Conservation (phyloP, 2,888 invertebrate genomes). For the Deilephila porcellus region DNA sequence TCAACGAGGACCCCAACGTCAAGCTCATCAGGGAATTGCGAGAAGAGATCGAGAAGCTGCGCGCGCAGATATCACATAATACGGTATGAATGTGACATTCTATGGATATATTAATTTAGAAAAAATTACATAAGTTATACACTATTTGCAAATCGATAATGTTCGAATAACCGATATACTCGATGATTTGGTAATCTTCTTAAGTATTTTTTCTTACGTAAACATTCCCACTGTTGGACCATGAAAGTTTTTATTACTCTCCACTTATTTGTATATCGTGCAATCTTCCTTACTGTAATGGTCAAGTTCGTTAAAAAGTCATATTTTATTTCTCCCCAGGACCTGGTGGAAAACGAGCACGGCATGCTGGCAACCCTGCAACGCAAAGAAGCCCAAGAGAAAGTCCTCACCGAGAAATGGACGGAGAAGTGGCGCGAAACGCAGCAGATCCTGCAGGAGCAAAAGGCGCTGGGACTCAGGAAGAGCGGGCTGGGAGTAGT, state of each 20-base stretch:
- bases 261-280: too few relatives aligned
- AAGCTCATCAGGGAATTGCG: slow-evolving; percentile 93
- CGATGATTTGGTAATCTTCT: too few relatives aligned
- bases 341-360: slow-evolving; percentile 82
- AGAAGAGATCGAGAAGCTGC: slow-evolving; percentile 93
- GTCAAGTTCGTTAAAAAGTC: background rate
- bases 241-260: too few relatives aligned
- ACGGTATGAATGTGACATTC: slow-evolving; percentile 73
- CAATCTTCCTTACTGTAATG: too few relatives aligned
- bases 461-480: slow-evolving; percentile 92
- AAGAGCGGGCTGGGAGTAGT: slow-evolving; percentile 96
- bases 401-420: slow-evolving; percentile 95
- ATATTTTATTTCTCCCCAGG: slow-evolving; percentile 57
- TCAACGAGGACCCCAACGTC: slow-evolving; percentile 95
- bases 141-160: too few relatives aligned
- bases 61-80: slow-evolving; percentile 89
- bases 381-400: slow-evolving; percentile 95
- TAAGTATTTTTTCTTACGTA: too few relatives aligned
- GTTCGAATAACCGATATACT: background rate
- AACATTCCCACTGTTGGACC: too few relatives aligned
- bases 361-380: slow-evolving; percentile 92
- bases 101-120: background rate
- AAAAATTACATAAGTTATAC: too few relatives aligned
- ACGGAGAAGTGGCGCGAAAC: slow-evolving; percentile 97
- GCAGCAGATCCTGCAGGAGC: slow-evolving; percentile 94